phyloP scores from a whole-genome alignment of 2,113 vertebrate genomes.

The Manacus vitellinus region DNA sequence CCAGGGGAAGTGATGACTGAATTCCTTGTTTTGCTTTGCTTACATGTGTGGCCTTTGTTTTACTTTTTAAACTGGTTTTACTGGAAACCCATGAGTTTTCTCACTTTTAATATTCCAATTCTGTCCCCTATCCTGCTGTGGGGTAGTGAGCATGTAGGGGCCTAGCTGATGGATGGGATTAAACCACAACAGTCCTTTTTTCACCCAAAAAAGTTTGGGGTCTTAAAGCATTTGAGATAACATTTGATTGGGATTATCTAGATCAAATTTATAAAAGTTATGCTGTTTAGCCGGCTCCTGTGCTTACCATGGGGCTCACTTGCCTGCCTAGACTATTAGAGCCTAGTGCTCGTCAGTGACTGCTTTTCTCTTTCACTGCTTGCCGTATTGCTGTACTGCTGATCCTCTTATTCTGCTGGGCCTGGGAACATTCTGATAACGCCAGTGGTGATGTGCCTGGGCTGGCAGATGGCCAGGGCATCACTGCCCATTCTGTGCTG shows the following conservation, averaged over 20 bases:
- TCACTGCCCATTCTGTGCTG: neutral
- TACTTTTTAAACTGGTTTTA: neutral
- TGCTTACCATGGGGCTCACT: neutral
- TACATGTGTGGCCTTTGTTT: neutral
- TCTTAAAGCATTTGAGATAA: neutral
- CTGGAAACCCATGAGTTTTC: neutral
- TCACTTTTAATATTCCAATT: neutral
- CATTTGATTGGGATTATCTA: neutral
- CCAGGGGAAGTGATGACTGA: neutral
- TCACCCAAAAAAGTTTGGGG: accelerated
- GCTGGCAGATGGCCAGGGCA: neutral
- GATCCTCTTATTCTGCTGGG: neutral
- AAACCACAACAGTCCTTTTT: neutral
- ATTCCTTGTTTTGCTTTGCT: neutral
- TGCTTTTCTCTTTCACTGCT: neutral
- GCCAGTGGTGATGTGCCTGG: accelerated
- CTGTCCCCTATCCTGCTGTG: neutral
- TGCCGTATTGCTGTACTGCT: neutral
- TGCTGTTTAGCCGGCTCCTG: neutral
- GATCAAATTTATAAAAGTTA: neutral
- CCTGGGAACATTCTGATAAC: neutral
- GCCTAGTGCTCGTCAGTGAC: neutral
- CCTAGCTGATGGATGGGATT: neutral
- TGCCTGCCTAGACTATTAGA: neutral
- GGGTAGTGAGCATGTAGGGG: neutral